A percentile compares a stretch with the other conserved stretches of the same genome.
These are phyloP conservation scores for Melanostigma gelatinosum DNA, from an alignment of 2,113 vertebrate genomes.

Conservation along the genomic window DNA sequence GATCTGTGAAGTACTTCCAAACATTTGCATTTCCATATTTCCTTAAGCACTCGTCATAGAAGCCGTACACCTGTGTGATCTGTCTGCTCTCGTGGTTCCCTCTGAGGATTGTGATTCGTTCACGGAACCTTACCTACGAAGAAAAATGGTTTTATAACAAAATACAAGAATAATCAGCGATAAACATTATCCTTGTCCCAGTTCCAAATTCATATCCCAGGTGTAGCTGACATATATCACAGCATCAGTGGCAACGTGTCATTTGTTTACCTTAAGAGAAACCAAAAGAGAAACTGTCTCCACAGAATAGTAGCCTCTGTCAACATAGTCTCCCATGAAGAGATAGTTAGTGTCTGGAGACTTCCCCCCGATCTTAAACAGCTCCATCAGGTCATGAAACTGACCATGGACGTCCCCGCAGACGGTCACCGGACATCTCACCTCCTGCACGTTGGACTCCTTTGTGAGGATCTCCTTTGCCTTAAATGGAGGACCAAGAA, in stretches of 20 bases:
- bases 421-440: slow-evolving; percentile 97
- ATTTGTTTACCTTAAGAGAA: slow-evolving; percentile 94
- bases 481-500: slow-evolving; percentile 70
- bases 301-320: slow-evolving; percentile 90
- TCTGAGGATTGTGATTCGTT: slow-evolving; percentile 96
- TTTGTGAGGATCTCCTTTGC: slow-evolving; percentile 98
- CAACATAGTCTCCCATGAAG: slow-evolving; percentile 88
- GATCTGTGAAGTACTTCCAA: slow-evolving; percentile 96
- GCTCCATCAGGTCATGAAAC: slow-evolving; percentile 85
- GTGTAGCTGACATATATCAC: neutral
- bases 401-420: slow-evolving; percentile 85
- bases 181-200: neutral
- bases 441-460: slow-evolving; percentile 97
- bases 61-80: slow-evolving; percentile 85
- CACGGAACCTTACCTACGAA: slow-evolving; percentile 92
- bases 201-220: neutral
- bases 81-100: slow-evolving; percentile 95
- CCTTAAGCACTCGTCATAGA: slow-evolving; percentile 91
- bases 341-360: slow-evolving; percentile 99
- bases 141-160: neutral
- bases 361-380: slow-evolving; percentile 90
- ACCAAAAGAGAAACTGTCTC: slow-evolving; percentile 97
- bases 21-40: slow-evolving; percentile 98
- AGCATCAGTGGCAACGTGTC: neutral
- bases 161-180: neutral